phyloP scores from a whole-genome alignment of 2,797 vertebrate genomes.

The Gila robusta region DNA sequence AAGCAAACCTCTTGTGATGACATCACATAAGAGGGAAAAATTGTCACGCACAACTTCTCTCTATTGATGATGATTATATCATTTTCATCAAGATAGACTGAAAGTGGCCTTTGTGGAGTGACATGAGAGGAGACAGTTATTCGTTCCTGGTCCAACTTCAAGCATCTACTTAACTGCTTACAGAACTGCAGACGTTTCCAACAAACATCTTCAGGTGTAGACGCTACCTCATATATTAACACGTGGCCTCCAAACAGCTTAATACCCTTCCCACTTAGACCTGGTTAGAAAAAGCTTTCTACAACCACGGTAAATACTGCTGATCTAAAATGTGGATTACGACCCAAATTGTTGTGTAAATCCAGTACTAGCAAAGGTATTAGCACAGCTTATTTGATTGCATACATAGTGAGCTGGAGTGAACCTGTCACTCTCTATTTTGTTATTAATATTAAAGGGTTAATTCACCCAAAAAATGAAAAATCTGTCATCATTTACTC shows the following conservation, averaged over 20 bases:
- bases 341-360: background rate
- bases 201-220: constrained; percentile 23
- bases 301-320: background rate
- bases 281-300: constrained; percentile 13
- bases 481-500: no score
- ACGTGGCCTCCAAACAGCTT: constrained; percentile 25
- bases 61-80: background rate
- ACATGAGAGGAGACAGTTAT: constrained; percentile 11
- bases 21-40: background rate
- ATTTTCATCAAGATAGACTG: background rate
- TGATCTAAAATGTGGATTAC: background rate
- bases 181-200: constrained; percentile 32
- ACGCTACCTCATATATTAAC: background rate
- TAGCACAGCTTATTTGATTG: constrained; percentile 5
- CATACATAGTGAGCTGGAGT: background rate
- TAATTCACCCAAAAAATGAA: no score
- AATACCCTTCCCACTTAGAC: constrained; percentile 14
- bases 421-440: background rate
- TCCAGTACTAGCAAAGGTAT: background rate
- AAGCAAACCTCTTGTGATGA: no score
- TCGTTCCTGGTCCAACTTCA: constrained; percentile 9
- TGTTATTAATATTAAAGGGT: background rate
- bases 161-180: constrained; percentile 27
- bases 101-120: constrained; percentile 12
- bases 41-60: background rate